Base-by-base conservation (phyloP, 2,888 invertebrate genomes). In the Volucella inanis region DNA sequence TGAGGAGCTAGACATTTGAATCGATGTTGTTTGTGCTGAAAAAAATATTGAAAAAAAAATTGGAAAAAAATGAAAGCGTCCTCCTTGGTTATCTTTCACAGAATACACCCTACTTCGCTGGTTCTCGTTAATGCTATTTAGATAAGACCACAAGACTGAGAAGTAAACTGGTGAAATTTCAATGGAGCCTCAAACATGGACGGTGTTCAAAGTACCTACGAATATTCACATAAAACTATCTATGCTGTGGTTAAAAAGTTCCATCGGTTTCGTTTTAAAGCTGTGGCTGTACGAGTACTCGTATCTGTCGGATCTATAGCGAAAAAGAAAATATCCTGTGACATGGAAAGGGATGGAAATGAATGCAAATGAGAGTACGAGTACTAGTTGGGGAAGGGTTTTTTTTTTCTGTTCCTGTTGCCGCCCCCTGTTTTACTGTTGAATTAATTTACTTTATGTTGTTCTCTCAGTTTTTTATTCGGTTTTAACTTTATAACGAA, bases 371-470 rank as follows among this genome's bases (percentile, higher is more conserved):
- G 85, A 80, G 68, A 77, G 76, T 59, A 31, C 31, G 6, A 31
- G 31, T 31, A 31, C 31, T 31, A 74, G 83, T 84, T 79, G 75
- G 78, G 65, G 67, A 80, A 71, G 70, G 71, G 80, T 61, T 80
- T 71, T 71, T 70, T 61, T 61, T 22, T 41, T 61, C 6, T 6
- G 1, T n/a, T 18, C 12, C 38, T 31, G 11, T 8, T 8, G 31
- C 8, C 38, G 18, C 18, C 18, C 38, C 12, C n/a, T 10, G 31
- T 59, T 59, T 65, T 57, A 62, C 76, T 77, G 68, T 85, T 76
- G 85, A 81, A 81, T 85, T 85, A 85, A 85, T 85, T 85, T 77
- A 81, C 85, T 85, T 85, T 85, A 81, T 85, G 65, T 61, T 31
- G 31, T 31, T 31, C 31, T 76, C 49, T 31, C 41, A 79, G 79